Evolutionary conservation across 2,113 vertebrate species (phyloP), one percentile per base, ranked within the genome.

Genomic region (Suncus etruscus): DNA sequence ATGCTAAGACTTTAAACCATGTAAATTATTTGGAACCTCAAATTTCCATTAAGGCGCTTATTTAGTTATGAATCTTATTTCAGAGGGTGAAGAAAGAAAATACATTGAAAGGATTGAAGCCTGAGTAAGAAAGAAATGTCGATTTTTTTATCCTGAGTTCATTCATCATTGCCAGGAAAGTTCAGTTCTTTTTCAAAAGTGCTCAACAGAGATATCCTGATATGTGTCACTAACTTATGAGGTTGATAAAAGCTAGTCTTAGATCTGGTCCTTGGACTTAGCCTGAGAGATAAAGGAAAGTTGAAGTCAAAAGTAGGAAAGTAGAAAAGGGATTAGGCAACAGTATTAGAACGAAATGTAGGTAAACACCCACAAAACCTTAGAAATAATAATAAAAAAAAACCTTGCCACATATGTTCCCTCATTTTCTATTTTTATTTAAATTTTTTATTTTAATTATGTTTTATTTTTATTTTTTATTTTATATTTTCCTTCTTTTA

Each of bases 21-120:
- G 11, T 86, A 90, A 81, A 81, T 75, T 70, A 29, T 15, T 82
- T 29, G 27, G 32, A 50, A 66, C 80, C 29, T 47, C 15, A 51
- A 70, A 31, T 90, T 90, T 78, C 63, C 65, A 73, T 81, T 82
- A 78, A 88, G 45, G 45, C 61, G 20, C 58, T 27, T 5, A 81
- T 80, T 93, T 82, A 70, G 63, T 69, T 70, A 48, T 73, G 80
- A 92, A n/a, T 86, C 80, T 73, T 68, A 48, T 82, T 70, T 94
- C 66, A 69, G 0, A 25, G 11, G 16, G 51, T 83, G 15, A 72
- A 83, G 22, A 82, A 77, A 81, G 7, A 27, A 61, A 79, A 65
- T 22, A 47, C 83, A 86, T 47, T 32, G 58, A 81, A 93, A 4
- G 66, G 31, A 68, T 29, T 75, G 50, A 86, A 84, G 9, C 3